Evolutionary conservation across 1,140 invertebrate genomes (phyloP), one percentile per base, ranked within the genome.

Genomic region (Doryteuthis pealeii): DNA sequence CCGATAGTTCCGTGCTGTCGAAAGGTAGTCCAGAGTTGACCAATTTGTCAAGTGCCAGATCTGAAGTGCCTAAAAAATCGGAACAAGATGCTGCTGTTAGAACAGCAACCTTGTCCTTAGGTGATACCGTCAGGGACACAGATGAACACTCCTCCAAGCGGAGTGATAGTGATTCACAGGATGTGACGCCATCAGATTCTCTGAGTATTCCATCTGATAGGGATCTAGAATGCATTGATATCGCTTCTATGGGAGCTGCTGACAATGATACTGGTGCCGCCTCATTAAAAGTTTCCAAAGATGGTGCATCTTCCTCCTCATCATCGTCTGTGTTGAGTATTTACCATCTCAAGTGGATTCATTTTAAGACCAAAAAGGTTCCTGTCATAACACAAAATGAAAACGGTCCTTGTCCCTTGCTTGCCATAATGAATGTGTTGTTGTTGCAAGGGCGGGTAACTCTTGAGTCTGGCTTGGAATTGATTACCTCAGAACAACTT

Each of bases 321-420:
- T 58, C 54, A 4, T 58, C 54, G 6, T 62, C 54, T 62, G 54
- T 62, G 18, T 80, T 82, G 40, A 84, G 82, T 81, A 81, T 85
- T 10, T 90, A 90, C 79, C 87, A 90, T 73, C 82, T 90, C 30
- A 90, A 90, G 77, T 90, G 89, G 87, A 88, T 90, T n/a, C 83
- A 83, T 28, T 90, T 87, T 80, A 88, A 88, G 35, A 83, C 83
- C 26, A 84, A 78, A 54, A 85, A 86, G 75, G 83, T 88, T n/a
- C 89, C 90, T 14, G 89, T 91, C 72, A 87, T 91, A 14, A 91
- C 90, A 15, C 91, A 92, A 81, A 91, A 92, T 84, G 89, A 90
- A 73, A 92, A 92, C 88, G 91, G 91, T 30, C 91, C 91, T 0
- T 92, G 91, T 86, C 91, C 91, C 6, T 80, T 92, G 28, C 83